phyloP scores from a whole-genome alignment of 1,140 invertebrate genomes.

The Drosophila paulistorum region DNA sequence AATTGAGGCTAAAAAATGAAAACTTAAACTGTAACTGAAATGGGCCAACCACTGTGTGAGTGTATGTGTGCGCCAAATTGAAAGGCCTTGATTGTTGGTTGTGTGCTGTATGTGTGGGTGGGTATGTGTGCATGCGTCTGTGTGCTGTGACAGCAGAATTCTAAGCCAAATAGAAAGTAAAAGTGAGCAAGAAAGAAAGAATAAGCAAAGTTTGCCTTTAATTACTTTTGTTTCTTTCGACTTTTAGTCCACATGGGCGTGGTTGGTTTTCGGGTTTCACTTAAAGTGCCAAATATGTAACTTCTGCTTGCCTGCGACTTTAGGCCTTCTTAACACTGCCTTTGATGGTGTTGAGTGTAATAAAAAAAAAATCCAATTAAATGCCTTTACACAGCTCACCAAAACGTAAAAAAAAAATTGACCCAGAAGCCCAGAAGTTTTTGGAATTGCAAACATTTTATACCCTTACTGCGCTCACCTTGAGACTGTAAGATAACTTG shows the following conservation, averaged over 20 bases:
- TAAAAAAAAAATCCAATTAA: constrained; percentile 57
- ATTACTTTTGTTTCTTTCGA: constrained; percentile 65
- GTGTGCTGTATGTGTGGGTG: constrained; percentile 14
- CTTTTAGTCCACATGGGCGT: constrained; percentile 35
- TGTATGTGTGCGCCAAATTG: constrained; percentile 15
- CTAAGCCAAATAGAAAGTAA: constrained; percentile 24
- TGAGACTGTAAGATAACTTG: no score
- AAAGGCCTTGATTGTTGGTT: constrained; percentile 20
- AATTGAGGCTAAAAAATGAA: constrained; percentile 35
- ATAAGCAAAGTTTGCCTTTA: constrained; percentile 60
- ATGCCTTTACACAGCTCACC: constrained; percentile 52
- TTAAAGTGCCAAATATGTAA: constrained; percentile 1
- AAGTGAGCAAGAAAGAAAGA: constrained; percentile 12
- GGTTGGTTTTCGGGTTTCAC: constrained; percentile 5
- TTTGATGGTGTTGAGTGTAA: constrained; percentile 12
- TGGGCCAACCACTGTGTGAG: constrained; percentile 38
- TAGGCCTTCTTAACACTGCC: neutral
- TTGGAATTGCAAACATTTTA: neutral
- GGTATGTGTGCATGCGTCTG: constrained; percentile 36
- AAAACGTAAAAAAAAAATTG: constrained; percentile 31
- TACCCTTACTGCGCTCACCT: no score
- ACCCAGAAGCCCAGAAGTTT: constrained; percentile 16
- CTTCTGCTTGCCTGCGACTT: neutral
- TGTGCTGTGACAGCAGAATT: constrained; percentile 58
- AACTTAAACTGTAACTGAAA: constrained; percentile 33